Conservation (phyloP, 2,113 vertebrate species). For the Osmerus eperlanus region DNA sequence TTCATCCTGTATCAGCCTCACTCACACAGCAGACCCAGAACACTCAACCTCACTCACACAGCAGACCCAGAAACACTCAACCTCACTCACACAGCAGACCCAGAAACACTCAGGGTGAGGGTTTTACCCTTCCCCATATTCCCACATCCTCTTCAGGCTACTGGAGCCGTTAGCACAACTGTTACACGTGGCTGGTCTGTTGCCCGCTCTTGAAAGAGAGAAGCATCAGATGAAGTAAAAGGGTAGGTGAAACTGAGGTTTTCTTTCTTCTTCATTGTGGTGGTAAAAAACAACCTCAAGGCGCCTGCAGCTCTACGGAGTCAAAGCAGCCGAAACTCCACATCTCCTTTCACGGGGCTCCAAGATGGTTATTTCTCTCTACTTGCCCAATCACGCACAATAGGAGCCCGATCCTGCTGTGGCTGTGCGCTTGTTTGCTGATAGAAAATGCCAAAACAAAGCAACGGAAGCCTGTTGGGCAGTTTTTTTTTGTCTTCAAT, state of each 20-base stretch:
- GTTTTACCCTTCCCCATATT: slow-evolving; percentile 8
- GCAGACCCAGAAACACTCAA: too few relatives aligned
- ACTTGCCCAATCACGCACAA: slow-evolving; percentile 30
- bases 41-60: too few relatives aligned
- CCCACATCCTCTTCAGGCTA: slow-evolving; percentile 27
- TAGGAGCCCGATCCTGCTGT: slow-evolving; percentile 16
- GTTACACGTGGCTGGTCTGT: slow-evolving; percentile 39
- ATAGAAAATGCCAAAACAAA: slow-evolving; percentile 14
- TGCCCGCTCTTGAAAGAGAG: slow-evolving; percentile 38
- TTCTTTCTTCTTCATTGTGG: slow-evolving; percentile 36
- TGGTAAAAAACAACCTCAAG: slow-evolving; percentile 42
- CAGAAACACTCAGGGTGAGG: too few relatives aligned
- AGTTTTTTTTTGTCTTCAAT: slow-evolving; percentile 22
- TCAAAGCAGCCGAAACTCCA: slow-evolving; percentile 29
- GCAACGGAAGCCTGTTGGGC: slow-evolving; percentile 14
- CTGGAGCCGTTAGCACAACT: slow-evolving; percentile 36
- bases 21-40: too few relatives aligned
- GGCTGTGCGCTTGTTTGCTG: slow-evolving; percentile 1
- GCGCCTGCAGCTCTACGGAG: slow-evolving; percentile 31
- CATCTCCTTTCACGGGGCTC: slow-evolving; percentile 46
- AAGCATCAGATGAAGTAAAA: slow-evolving; percentile 47
- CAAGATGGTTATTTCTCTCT: slow-evolving; percentile 29
- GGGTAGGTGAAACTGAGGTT: slow-evolving; percentile 34
- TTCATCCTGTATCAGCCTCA: too few relatives aligned
- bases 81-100: too few relatives aligned